phyloP scores from a whole-genome alignment of 1,140 invertebrate species.

The Drosophila santomea region DNA sequence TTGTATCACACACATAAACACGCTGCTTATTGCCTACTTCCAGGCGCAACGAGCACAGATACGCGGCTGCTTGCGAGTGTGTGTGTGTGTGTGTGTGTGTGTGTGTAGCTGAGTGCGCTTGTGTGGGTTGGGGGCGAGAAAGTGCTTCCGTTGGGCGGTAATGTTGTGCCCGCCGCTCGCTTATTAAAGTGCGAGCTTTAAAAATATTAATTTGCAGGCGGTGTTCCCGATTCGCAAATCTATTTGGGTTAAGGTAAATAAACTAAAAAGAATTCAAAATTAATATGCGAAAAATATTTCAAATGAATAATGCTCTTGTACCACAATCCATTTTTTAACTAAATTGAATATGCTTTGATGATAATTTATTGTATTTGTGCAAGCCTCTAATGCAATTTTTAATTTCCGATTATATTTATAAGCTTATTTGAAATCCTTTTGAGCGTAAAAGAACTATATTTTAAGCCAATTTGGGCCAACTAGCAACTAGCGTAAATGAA shows the following conservation, averaged over 20 bases:
- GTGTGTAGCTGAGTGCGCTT: conserved; percentile 3
- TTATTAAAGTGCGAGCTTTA: conserved; percentile 57
- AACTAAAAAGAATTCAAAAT: not conserved
- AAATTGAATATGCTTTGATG: not conserved
- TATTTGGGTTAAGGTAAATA: not conserved
- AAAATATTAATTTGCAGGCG: conserved; percentile 3
- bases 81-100: not conserved
- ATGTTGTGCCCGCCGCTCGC: conserved; percentile 24
- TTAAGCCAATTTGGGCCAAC: not conserved
- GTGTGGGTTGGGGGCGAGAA: conserved; percentile 22
- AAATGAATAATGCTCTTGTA: not conserved
- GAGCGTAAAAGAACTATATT: not conserved
- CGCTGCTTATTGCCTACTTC: conserved; percentile 79
- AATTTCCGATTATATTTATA: not conserved
- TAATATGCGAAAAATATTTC: not conserved
- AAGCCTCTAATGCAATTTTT: not conserved
- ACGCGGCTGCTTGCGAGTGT: conserved; percentile 4
- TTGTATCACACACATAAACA: conserved; percentile 76
- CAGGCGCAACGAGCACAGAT: conserved; percentile 43
- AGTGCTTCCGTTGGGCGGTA: conserved; percentile 62
- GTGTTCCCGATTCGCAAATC: not conserved
- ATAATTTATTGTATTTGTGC: not conserved
- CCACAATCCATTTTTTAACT: not conserved
- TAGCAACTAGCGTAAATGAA: not conserved
- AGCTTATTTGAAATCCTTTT: not conserved